phyloP scores from a whole-genome alignment of 2,888 invertebrate species.

The Creontiades dilutus region DNA sequence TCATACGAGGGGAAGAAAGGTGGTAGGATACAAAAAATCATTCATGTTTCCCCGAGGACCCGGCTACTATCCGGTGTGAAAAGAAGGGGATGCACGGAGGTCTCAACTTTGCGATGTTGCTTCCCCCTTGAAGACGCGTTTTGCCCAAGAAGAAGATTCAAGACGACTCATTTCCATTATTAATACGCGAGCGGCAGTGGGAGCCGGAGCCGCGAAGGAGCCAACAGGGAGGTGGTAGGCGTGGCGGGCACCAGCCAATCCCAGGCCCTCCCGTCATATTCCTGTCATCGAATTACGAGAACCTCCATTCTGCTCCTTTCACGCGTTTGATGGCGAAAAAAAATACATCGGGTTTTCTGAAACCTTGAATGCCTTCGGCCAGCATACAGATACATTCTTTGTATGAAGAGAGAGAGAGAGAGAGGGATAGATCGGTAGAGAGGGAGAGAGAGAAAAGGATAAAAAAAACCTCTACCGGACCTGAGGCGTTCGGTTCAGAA shows the following conservation, averaged over 20 bases:
- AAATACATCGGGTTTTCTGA: not conserved
- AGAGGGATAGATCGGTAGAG: too few relatives aligned
- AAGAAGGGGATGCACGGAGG: slow-evolving; percentile 32
- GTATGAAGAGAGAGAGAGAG: too few relatives aligned
- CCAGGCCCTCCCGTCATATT: slow-evolving; percentile 62
- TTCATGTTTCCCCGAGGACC: slow-evolving; percentile 22
- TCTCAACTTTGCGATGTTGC: not conserved
- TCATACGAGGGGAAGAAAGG: not conserved
- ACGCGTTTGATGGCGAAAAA: slow-evolving; percentile 53
- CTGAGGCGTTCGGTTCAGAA: not conserved
- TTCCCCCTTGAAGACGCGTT: not conserved
- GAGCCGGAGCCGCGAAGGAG: slow-evolving; percentile 28
- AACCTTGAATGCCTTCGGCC: not conserved
- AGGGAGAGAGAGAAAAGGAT: too few relatives aligned
- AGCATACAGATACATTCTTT: slow-evolving; percentile 2
- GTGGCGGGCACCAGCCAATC: slow-evolving; percentile 57
- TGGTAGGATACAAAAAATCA: not conserved
- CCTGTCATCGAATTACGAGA: slow-evolving; percentile 68
- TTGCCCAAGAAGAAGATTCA: slow-evolving; percentile 13
- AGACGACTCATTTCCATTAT: slow-evolving; percentile 58
- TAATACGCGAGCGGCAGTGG: slow-evolving; percentile 34
- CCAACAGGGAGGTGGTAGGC: slow-evolving; percentile 57
- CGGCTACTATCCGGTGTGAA: slow-evolving; percentile 8
- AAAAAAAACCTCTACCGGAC: too few relatives aligned
- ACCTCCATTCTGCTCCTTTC: slow-evolving; percentile 33